phyloP scores from a whole-genome alignment of 2,113 vertebrate genomes.

The Macaca nemestrina region DNA sequence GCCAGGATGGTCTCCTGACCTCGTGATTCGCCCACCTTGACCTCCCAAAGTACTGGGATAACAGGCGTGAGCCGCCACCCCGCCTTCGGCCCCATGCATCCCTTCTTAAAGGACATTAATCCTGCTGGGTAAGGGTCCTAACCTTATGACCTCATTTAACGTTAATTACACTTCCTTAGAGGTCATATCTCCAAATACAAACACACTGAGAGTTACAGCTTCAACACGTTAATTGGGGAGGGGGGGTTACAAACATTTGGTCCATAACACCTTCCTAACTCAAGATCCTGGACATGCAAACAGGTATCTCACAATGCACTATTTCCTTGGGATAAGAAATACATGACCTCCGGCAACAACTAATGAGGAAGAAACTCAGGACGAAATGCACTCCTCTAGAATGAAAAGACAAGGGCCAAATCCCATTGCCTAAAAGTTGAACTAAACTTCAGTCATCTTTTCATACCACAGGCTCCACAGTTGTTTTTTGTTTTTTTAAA shows the following conservation, averaged over 20 bases:
- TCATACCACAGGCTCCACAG: not conserved
- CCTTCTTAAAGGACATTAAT: not conserved
- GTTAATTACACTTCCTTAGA: not conserved
- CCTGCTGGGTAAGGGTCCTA: not conserved
- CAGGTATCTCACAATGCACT: not conserved
- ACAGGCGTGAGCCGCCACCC: too few species aligned
- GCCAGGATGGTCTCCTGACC: too few species aligned
- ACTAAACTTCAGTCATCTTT: not conserved
- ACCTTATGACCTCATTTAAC: not conserved
- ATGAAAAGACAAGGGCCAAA: not conserved
- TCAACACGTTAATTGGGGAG: not conserved
- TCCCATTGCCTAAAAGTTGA: not conserved
- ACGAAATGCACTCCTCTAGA: not conserved
- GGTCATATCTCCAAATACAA: not conserved
- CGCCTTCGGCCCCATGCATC: rapidly evolving
- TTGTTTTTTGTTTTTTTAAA: too few species aligned
- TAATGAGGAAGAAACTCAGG: not conserved
- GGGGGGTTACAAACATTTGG: not conserved
- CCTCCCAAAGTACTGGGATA: too few species aligned
- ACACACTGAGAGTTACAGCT: not conserved
- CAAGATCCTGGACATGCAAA: not conserved
- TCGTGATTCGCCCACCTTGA: too few species aligned
- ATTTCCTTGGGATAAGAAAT: conserved; percentile 13
- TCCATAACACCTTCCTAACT: not conserved
- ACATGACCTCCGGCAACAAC: not conserved